Evolutionary conservation across 2,113 vertebrate genomes (phyloP), one percentile per base, ranked within the genome.

Genomic region (Colossoma macropomum): DNA sequence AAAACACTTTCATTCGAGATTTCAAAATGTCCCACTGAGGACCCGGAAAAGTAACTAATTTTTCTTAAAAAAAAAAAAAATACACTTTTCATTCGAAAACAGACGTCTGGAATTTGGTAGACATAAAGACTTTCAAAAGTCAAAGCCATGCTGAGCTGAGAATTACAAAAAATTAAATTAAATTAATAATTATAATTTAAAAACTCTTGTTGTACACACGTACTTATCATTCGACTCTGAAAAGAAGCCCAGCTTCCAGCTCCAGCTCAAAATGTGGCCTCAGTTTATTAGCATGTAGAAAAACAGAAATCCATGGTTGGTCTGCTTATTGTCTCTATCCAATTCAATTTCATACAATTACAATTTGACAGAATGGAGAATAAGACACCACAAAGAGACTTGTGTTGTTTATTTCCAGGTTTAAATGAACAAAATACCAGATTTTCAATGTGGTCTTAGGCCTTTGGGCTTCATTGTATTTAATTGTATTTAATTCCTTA

Each of bases 111-210:
- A 59, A 62, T 27, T 8, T 27, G 59, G 9, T 27, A 3, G n/a
- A 62, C 16, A 27, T 66, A 2, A 30, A 71, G 62, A 80, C 66
- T 75, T 56, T 75, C 30, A 65, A 68, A 74, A 75, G 59, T 65
- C 38, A 23, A 81, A 25, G 30, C 28, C 21, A 70, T 77, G 73
- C 52, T 48, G 56, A 76, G 71, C 48, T 79, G 48, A 65, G 82
- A 69, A 38, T 78, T 78, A 79, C 79, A 62, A 52, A 52, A 1
- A 87, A 88, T 69, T 62, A 52, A 32, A 80, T 30, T 48, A 66
- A 30, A 38, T 25, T 45, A 23, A 65, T 63, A 63, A 52, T 54
- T 21, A 79, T 5, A 11, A 45, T 45, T 6, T 45, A 45, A 9
- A 45, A 45, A 45, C 41, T 45, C 41, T 45, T n/a, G n/a, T n/a